A percentile compares a stretch with the other conserved stretches of the same genome.
Evolutionary conservation across 2,797 vertebrate genomes (phyloP).

Genomic region (Okamejei kenojei): DNA sequence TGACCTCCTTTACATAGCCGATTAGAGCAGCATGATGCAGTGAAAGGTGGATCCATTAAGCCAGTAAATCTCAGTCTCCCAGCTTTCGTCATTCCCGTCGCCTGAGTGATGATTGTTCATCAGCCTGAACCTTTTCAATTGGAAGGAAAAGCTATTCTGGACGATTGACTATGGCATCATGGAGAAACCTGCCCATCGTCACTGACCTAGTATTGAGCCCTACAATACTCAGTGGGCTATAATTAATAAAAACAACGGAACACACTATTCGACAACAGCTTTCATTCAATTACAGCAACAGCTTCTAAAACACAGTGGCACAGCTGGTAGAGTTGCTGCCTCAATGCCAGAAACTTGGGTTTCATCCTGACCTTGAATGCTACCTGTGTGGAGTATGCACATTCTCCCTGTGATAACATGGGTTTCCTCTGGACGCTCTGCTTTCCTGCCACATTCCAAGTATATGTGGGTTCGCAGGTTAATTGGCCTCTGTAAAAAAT

Average conservation of each 20-base stretch:
- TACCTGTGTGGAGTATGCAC: no score
- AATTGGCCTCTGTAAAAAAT: no score
- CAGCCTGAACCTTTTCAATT: slow-evolving; percentile 44
- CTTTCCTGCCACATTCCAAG: no score
- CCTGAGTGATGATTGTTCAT: slow-evolving; percentile 43
- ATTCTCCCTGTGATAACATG: no score
- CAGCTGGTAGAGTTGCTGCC: no score
- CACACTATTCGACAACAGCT: neutral
- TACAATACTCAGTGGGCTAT: neutral
- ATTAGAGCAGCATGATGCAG: slow-evolving; percentile 39
- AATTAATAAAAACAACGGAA: slow-evolving; percentile 17
- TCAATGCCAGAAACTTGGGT: no score
- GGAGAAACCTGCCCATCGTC: neutral
- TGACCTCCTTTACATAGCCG: neutral
- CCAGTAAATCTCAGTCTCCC: slow-evolving; percentile 39
- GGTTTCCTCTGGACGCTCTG: no score
- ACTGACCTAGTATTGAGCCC: neutral
- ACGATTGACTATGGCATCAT: neutral
- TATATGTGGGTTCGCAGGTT: no score
- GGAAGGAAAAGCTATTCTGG: neutral
- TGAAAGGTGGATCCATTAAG: slow-evolving; percentile 46
- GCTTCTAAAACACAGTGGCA: neutral
- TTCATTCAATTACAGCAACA: neutral
- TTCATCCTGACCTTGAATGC: no score
- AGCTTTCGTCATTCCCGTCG: slow-evolving; percentile 43